Conservation (phyloP, 2,113 vertebrate genomes). For the Anser brachyrhynchus region DNA sequence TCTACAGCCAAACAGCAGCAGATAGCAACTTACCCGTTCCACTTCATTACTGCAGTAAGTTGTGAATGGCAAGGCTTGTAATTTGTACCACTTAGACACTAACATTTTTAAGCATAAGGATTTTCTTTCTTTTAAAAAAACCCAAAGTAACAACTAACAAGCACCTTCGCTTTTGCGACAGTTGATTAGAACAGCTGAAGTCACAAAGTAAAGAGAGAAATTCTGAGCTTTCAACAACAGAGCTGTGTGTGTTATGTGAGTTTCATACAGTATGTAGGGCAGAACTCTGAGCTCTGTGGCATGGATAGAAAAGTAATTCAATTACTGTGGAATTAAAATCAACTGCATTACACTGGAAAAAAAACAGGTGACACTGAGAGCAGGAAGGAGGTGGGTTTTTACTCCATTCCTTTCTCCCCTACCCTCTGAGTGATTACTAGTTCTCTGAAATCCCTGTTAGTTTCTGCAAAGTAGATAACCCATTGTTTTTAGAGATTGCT, state of each 20-base stretch:
- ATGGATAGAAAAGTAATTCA: neutral
- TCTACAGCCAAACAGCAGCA: conserved; percentile 13
- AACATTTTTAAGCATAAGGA: neutral
- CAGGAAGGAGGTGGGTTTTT: neutral
- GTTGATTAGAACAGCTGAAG: neutral
- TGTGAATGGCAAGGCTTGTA: conserved; percentile 24
- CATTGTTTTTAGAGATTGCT: neutral
- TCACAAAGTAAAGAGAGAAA: neutral
- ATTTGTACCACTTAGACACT: conserved; percentile 12
- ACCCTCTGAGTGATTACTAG: neutral
- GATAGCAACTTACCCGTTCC: conserved; percentile 30
- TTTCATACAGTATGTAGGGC: neutral
- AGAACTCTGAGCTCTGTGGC: neutral
- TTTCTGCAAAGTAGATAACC: neutral
- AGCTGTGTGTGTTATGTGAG: neutral
- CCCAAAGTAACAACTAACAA: neutral
- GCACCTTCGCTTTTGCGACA: neutral
- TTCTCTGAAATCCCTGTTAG: neutral
- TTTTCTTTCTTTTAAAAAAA: neutral
- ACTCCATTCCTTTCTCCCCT: neutral
- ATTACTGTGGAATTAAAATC: neutral
- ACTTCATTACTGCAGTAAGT: conserved; percentile 24
- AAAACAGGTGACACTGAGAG: neutral
- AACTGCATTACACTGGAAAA: neutral
- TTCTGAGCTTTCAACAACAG: neutral